Conservation (phyloP, 2,113 vertebrate species). For the Neopipo cinnamomea region DNA sequence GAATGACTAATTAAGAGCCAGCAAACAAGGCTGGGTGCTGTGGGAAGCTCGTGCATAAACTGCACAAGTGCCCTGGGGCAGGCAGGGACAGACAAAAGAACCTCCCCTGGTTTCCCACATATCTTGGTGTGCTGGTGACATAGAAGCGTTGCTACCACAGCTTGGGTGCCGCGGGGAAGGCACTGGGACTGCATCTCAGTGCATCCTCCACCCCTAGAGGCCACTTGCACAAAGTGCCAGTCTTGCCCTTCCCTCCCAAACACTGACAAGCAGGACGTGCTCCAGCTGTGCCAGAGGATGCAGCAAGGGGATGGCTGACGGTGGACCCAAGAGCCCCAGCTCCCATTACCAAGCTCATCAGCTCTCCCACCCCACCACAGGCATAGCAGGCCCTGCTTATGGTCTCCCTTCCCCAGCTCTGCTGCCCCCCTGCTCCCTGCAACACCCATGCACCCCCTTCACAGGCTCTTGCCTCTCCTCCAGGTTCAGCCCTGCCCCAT, state of each 20-base stretch:
- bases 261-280: neutral
- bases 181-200: neutral
- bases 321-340: neutral
- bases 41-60: neutral
- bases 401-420: neutral
- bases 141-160: neutral
- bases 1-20: neutral
- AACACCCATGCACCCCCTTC: rapidly evolving
- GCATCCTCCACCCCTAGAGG: neutral
- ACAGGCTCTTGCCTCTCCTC: neutral
- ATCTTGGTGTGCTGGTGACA: neutral
- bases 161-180: neutral
- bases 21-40: neutral
- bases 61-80: neutral
- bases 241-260: rapidly evolving
- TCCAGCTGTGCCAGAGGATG: neutral
- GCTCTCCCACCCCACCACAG: neutral
- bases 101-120: neutral
- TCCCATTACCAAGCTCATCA: neutral
- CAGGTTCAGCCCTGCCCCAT: neutral
- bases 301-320: rapidly evolving
- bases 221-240: rapidly evolving
- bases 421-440: neutral
- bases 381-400: neutral
- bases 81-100: neutral